A percentile compares a stretch with the other conserved stretches of the same genome.
These are phyloP conservation scores for Lipotes vexillifer DNA, from an alignment of 2,113 vertebrate species.

Conservation along the genomic window DNA sequence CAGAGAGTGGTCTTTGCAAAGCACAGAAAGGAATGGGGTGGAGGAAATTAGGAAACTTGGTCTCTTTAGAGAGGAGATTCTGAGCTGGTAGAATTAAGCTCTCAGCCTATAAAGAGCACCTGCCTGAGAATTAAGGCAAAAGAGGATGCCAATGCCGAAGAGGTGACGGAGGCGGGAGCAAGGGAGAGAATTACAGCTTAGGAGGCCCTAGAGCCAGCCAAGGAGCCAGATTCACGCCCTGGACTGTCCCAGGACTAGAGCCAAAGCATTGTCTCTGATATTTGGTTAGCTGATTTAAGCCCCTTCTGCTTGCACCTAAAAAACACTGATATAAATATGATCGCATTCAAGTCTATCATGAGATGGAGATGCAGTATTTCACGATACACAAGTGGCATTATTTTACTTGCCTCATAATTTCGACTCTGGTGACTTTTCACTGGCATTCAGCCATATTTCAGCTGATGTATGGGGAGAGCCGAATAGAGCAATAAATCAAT, in stretches of 20 bases:
- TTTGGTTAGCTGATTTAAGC: neutral
- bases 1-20: neutral
- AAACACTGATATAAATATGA: neutral
- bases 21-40: fast-evolving
- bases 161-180: fast-evolving
- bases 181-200: fast-evolving
- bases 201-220: neutral
- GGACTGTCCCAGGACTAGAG: fast-evolving
- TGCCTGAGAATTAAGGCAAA: neutral
- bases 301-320: neutral
- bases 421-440: neutral
- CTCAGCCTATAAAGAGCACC: fast-evolving
- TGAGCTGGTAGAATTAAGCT: no score
- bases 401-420: neutral
- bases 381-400: neutral
- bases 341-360: fast-evolving
- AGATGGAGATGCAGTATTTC: neutral
- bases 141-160: fast-evolving
- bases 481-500: neutral
- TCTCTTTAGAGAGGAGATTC: neutral
- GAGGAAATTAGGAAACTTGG: neutral
- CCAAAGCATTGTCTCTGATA: neutral
- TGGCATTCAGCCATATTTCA: neutral
- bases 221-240: fast-evolving
- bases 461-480: neutral